Evolutionary conservation across 2,888 invertebrate genomes (phyloP), one percentile per base, ranked within the genome.

Genomic region (Hanleya hanleyi): DNA sequence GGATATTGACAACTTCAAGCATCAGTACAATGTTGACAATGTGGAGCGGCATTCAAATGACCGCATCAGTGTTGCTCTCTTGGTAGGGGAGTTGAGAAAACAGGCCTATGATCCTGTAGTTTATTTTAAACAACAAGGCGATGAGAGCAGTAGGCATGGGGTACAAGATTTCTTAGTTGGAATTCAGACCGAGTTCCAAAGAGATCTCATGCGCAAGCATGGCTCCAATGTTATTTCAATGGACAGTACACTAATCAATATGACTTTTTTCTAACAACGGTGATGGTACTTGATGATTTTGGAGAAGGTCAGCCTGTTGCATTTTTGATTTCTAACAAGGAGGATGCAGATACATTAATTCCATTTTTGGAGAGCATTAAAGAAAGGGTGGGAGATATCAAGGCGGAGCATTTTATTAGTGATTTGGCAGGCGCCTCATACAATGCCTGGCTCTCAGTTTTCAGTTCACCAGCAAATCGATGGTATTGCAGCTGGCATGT

Each of bases 271-370:
- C 51, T 62, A 26, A 62, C 62, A 5, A 62, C 33, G 12, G 32
- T 62, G 26, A 62, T 62, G 62, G 62, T 62, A 32, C 62, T 62
- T 4, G 62, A 62, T 62, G 62, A 62, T 7, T 62, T 62, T 62
- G 26, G 12, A 29, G 62, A 62, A 29, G 62, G 62, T 32, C 26
- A 32, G 6, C 62, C 62, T 32, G 62, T 62, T 26, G 62, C 32
- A 9, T 62, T 26, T 26, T 33, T 62, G 33, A 62, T 26, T 26
- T 62, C 62, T 29, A 62, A 62, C 33, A 62, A 33, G 7, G 62
- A 62, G 32, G 62, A 62, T 62, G 18, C 51, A 26, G 18, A 51
- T 7, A 29, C 29, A 5, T 18, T 51, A 6, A 51, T 6, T 51
- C 7, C 29, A 5, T 51, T 51, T 18, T 51, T 51, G 47, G 47